Evolutionary conservation across 2,888 invertebrate genomes (phyloP).

Genomic region (Phymatocera aterrima): DNA sequence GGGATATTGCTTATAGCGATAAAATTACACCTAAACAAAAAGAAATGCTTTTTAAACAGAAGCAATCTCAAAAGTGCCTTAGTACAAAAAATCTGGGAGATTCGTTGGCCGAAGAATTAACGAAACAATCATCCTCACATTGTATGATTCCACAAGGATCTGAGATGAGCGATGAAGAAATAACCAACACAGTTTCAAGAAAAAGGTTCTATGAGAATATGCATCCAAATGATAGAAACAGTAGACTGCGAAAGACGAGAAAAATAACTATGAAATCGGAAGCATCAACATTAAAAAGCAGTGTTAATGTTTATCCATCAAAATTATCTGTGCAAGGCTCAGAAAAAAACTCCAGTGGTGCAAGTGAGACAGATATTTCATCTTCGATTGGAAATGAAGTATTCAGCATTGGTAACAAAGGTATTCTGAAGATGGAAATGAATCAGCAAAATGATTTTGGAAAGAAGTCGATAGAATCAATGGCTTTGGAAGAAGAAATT

Average conservation of each 20-base stretch:
- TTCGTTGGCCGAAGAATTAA: not conserved
- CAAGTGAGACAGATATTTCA: not conserved
- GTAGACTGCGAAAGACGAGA: not conserved
- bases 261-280: not conserved
- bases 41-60: not conserved
- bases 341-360: not conserved
- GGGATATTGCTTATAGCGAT: conserved; percentile 4
- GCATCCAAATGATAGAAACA: not conserved
- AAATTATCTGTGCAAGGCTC: not conserved
- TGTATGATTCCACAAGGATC: no score
- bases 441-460: not conserved
- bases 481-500: not conserved
- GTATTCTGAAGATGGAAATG: not conserved
- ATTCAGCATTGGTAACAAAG: not conserved
- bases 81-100: not conserved
- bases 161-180: not conserved
- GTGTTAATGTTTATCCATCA: not conserved
- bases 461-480: not conserved
- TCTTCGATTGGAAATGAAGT: not conserved
- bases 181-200: not conserved
- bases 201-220: not conserved
- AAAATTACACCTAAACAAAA: not conserved
- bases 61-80: not conserved
- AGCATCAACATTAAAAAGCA: no score
- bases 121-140: not conserved